Evolutionary conservation across 2,888 invertebrate genomes (phyloP).

Genomic region (Theodoxus fluviatilis): DNA sequence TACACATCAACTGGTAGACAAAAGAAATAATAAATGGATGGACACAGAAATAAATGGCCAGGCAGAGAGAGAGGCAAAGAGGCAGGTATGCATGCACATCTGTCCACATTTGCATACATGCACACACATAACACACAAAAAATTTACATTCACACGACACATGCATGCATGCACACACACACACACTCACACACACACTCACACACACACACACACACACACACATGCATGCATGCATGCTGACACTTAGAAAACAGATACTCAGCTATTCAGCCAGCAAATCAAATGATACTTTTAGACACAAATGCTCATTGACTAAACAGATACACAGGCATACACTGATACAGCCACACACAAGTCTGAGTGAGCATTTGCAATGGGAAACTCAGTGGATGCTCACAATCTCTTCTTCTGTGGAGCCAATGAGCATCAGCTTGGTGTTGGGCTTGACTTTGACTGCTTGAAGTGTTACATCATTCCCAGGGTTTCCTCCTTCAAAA

Average conservation of each 20-base stretch:
- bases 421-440: conserved; percentile 96
- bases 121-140: not conserved
- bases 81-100: no score
- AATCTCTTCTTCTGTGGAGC: conserved; percentile 85
- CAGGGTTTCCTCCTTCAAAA: conserved; percentile 77
- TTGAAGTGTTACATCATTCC: conserved; percentile 78
- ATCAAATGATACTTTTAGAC: no score
- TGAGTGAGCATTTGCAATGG: no score
- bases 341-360: no score
- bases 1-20: no score
- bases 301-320: no score
- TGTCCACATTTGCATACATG: not conserved
- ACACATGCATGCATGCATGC: conserved; percentile 13
- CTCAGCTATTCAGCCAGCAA: no score
- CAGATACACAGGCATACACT: no score
- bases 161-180: not conserved
- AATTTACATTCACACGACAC: not conserved
- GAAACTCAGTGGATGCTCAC: conserved; percentile 43
- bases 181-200: conserved; percentile 7
- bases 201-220: conserved; percentile 14
- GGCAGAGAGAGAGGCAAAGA: no score
- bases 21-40: no score
- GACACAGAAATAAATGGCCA: no score
- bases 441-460: conserved; percentile 83
- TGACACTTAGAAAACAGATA: no score